A percentile compares a stretch with the other conserved stretches of the same genome.
Evolutionary conservation across 2,888 invertebrate genomes (phyloP).

Genomic region (Plutella xylostella): DNA sequence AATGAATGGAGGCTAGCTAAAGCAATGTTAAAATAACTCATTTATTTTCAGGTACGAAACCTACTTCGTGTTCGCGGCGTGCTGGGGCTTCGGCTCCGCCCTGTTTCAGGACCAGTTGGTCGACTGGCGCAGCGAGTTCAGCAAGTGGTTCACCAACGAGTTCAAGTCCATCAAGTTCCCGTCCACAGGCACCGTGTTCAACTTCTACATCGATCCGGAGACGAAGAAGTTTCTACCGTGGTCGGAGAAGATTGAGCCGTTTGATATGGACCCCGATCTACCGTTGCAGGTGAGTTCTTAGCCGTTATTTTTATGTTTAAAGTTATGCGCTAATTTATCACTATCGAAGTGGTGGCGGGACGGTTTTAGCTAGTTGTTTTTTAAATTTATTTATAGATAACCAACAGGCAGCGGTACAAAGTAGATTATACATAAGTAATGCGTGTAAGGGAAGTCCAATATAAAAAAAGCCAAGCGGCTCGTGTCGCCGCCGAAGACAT

Average conservation of each 20-base stretch:
- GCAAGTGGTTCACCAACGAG: conserved; percentile 94
- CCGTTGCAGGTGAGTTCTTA: conserved; percentile 88
- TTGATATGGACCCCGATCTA: conserved; percentile 87
- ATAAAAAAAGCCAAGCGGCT: too few relatives aligned
- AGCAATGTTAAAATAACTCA: too few relatives aligned
- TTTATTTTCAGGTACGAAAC: conserved; percentile 77
- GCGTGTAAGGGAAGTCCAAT: too few relatives aligned
- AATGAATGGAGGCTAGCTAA: too few relatives aligned
- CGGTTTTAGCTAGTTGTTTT: too few relatives aligned
- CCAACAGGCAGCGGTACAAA: too few relatives aligned
- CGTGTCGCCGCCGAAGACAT: too few relatives aligned
- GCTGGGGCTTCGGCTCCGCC: conserved; percentile 96
- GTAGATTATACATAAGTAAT: too few relatives aligned
- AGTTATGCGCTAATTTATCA: too few relatives aligned
- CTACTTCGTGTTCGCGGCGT: conserved; percentile 89
- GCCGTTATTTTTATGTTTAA: too few relatives aligned
- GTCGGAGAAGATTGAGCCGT: conserved; percentile 82
- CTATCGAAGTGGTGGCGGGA: too few relatives aligned
- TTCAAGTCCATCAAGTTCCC: conserved; percentile 94
- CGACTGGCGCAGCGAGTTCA: conserved; percentile 94
- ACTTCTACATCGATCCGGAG: conserved; percentile 88
- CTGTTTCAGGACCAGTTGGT: conserved; percentile 91
- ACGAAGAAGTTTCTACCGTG: conserved; percentile 89
- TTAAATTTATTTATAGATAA: too few relatives aligned
- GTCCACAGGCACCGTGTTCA: conserved; percentile 83